Percentiles rank a stretch among this genome's conserved stretches.
Conservation (phyloP, 2,113 vertebrate species). For the Vulpes vulpes region DNA sequence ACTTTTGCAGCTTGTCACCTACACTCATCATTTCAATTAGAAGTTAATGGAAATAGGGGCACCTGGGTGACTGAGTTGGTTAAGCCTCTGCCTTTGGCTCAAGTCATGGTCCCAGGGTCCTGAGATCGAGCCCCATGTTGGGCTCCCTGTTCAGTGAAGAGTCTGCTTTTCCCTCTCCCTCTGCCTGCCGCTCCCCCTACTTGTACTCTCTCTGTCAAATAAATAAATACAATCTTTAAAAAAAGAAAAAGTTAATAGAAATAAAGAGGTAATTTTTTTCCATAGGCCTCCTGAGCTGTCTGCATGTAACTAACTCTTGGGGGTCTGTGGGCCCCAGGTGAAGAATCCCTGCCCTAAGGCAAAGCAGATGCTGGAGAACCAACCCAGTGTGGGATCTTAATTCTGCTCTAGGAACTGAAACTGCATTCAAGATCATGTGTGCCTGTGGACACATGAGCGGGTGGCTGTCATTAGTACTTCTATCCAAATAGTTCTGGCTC, state of each 20-base stretch:
- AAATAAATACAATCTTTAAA: too few relatives aligned
- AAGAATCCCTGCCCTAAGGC: constrained; percentile 14
- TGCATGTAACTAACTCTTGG: constrained; percentile 14
- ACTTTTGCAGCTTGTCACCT: background rate
- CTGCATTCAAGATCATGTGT: background rate
- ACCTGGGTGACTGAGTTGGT: too few relatives aligned
- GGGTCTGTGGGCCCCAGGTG: background rate
- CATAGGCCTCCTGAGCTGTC: constrained; percentile 13
- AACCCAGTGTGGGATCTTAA: background rate
- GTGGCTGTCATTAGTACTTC: background rate
- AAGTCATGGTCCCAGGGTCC: too few relatives aligned
- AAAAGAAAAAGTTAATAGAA: background rate
- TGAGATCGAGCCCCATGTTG: too few relatives aligned
- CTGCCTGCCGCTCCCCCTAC: too few relatives aligned
- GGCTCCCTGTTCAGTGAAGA: too few relatives aligned
- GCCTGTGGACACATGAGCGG: background rate
- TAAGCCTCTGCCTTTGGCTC: too few relatives aligned
- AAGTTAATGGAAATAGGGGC: constrained; percentile 20
- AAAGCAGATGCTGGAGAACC: background rate
- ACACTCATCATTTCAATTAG: constrained; percentile 33
- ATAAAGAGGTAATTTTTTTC: constrained; percentile 27
- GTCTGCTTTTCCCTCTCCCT: too few relatives aligned
- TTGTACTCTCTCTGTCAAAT: too few relatives aligned
- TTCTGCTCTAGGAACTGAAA: constrained; percentile 35
- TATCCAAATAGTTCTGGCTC: background rate